These are phyloP conservation scores for Gallinago jamesoni DNA, from an alignment of 2,113 vertebrate genomes.

Conservation along the genomic window DNA sequence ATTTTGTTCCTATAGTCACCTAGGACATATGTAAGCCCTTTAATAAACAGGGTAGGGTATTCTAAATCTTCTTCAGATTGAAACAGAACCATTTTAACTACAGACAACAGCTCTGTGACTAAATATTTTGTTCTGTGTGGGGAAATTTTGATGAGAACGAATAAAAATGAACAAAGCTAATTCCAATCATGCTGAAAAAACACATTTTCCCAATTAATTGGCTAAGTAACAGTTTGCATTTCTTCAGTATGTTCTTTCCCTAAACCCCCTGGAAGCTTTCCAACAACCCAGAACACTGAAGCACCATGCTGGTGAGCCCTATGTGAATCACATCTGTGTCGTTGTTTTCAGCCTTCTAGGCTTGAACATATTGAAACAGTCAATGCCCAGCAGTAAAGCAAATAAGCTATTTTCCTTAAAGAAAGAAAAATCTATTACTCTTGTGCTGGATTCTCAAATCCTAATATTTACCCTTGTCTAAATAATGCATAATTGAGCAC, in stretches of 20 bases:
- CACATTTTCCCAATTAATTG: conserved; percentile 52
- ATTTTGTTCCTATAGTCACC: conserved; percentile 4
- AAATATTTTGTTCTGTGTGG: conserved; percentile 1
- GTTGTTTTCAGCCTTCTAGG: conserved; percentile 40
- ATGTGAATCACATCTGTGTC: conserved; percentile 34
- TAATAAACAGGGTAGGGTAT: conserved; percentile 40
- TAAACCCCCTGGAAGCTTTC: conserved; percentile 32
- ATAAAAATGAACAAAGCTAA: conserved; percentile 57
- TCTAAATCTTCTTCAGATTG: conserved; percentile 33
- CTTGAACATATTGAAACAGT: conserved; percentile 62
- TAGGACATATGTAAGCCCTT: conserved; percentile 18
- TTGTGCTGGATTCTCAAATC: background rate
- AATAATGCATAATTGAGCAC: background rate
- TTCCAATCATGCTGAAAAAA: conserved; percentile 17
- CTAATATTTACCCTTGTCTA: conserved; percentile 7
- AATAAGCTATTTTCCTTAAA: background rate
- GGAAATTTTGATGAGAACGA: conserved; percentile 45
- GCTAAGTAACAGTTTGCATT: background rate
- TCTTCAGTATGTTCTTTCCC: background rate
- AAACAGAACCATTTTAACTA: conserved; percentile 27
- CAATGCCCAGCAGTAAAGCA: conserved; percentile 1
- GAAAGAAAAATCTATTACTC: conserved; percentile 50
- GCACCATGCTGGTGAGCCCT: conserved; percentile 27
- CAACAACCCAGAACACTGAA: conserved; percentile 8
- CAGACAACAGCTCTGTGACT: conserved; percentile 1